Base-by-base conservation (phyloP, 2,113 vertebrate genomes). In the Heteronetta atricapilla region DNA sequence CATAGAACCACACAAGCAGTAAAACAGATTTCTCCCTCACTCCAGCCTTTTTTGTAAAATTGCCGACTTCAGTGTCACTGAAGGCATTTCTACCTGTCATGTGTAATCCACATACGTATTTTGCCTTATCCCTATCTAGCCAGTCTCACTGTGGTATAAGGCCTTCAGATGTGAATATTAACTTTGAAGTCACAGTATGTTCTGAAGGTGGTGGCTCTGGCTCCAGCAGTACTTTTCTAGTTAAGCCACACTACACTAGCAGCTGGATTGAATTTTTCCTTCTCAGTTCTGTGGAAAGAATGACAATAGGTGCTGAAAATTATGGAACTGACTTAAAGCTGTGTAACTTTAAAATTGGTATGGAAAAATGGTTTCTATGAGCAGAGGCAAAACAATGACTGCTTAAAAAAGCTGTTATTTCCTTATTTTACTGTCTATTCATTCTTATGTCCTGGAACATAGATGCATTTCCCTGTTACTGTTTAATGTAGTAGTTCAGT, bases 231-330 rank as follows among this genome's bases (percentile, higher is more conserved):
- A 15, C 15, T 88, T 84, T 59, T 86, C 91, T 95, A n/a, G 25
- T 88, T 40, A 75, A 77, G 66, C 76, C 25, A 20, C 74, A 89
- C 67, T 63, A 20, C 70, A 89, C 67, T 63, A 70, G 75, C 72
- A 91, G 53, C 81, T 95, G 42, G 34, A 28, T 91, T 95, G 81
- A 82, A 73, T 90, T 96, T 88, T 95, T 89, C 59, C 59, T 89
- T 88, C 74, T 26, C 13, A 69, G 33, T 81, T 36, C 8, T 77
- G 4, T 84, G 76, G 86, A 93, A 96, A 94, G 53, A 95, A 52
- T 95, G 81, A 86, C 60, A 89, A 12, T 74, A 87, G 60, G 52
- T 93, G 38, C 68, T 89, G 70, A 90, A 94, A 93, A 52, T 89
- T 62, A 38, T 16, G 29, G 18, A 91, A 69, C 55, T 89, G 72